Conservation (phyloP, 2,113 vertebrate genomes). For the Mormyrus lacerda region DNA sequence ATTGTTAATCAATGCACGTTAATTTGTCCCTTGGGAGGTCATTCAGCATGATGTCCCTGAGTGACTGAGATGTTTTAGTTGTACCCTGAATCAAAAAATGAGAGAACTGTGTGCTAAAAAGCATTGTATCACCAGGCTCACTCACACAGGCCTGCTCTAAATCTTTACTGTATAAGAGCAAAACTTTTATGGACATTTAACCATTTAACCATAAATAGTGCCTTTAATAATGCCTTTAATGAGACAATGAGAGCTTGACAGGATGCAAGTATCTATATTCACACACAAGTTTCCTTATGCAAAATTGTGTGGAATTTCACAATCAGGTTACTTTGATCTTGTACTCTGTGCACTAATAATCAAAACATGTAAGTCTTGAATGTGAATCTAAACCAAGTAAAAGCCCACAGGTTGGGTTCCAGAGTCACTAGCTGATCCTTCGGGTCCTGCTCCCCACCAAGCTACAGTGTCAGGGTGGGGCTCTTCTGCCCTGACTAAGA, state of each 20-base stretch:
- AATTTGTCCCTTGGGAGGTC: not conserved
- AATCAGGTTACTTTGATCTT: not conserved
- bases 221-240: too few species aligned
- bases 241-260: not conserved
- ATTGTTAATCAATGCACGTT: not conserved
- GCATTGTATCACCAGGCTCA: not conserved
- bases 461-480: not conserved
- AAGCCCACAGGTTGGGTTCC: slow-evolving; percentile 22
- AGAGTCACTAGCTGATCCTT: slow-evolving; percentile 28
- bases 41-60: not conserved
- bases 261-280: not conserved
- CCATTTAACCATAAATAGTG: not conserved
- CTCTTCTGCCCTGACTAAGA: not conserved
- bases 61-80: not conserved
- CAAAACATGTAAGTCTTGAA: slow-evolving; percentile 47
- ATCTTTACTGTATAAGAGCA: not conserved
- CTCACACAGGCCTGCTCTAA: slow-evolving; percentile 20
- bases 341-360: slow-evolving; percentile 39
- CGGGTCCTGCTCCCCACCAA: slow-evolving; percentile 35
- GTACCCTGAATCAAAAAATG: not conserved
- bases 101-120: not conserved
- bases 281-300: not conserved
- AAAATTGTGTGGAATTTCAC: not conserved
- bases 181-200: not conserved
- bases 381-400: slow-evolving; percentile 45